Conservation (phyloP, 2,113 vertebrate species). For the Pterocles burchelli region DNA sequence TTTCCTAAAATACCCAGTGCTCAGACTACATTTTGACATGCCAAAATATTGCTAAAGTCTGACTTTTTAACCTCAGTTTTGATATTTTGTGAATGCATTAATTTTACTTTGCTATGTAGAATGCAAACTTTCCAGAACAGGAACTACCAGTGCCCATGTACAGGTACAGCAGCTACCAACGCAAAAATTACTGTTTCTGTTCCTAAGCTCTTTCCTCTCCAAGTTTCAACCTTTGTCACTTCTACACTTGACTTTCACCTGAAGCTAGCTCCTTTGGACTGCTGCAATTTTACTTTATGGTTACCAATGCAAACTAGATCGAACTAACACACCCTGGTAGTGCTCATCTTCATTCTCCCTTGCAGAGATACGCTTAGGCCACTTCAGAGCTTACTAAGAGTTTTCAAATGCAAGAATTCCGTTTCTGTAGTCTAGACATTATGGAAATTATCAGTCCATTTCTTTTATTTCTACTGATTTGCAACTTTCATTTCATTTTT, state of each 20-base stretch:
- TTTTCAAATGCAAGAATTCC: background rate
- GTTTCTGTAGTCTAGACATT: background rate
- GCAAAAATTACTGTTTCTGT: background rate
- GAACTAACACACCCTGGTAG: background rate
- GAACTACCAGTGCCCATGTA: background rate
- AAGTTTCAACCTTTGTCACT: background rate
- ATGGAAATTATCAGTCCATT: background rate
- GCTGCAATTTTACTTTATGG: background rate
- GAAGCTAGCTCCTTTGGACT: background rate
- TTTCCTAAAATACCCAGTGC: background rate
- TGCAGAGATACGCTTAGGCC: background rate
- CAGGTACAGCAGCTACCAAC: background rate
- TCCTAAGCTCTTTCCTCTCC: background rate
- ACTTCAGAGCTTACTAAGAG: background rate
- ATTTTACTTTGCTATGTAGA: background rate
- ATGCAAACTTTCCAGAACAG: background rate
- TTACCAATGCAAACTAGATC: background rate
- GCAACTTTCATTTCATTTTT: background rate
- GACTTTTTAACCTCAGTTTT: background rate
- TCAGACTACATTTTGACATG: background rate
- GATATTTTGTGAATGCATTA: background rate
- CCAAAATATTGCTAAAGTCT: background rate
- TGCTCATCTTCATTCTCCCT: background rate
- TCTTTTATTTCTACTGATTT: background rate
- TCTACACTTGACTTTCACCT: background rate